Percentiles rank a stretch among this genome's conserved stretches.
Evolutionary conservation across 2,888 invertebrate species (phyloP).

Genomic region (Gasteruption jaculator): DNA sequence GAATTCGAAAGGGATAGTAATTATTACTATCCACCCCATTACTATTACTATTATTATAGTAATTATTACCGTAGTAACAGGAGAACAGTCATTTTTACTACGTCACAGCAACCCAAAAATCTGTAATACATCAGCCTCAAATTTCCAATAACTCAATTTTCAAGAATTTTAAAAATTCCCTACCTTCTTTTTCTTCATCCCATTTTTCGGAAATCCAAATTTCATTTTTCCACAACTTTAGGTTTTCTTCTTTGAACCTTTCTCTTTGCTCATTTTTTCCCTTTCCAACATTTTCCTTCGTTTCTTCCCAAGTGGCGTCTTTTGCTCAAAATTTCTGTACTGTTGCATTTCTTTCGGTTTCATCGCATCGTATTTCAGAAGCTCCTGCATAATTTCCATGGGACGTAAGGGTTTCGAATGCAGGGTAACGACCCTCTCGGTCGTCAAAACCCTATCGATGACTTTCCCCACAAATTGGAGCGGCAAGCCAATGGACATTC

Average conservation of each 20-base stretch:
- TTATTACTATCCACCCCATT: too few relatives aligned
- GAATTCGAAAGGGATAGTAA: too few relatives aligned
- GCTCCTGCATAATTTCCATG: slow-evolving; percentile 54
- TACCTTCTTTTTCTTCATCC: too few relatives aligned
- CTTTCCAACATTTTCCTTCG: slow-evolving; percentile 20
- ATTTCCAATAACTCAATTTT: too few relatives aligned
- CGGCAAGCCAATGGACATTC: slow-evolving; percentile 56
- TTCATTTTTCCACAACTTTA: too few relatives aligned
- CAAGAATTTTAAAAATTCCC: too few relatives aligned
- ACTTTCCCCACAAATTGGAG: slow-evolving; percentile 53
- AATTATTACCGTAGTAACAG: too few relatives aligned
- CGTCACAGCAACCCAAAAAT: too few relatives aligned
- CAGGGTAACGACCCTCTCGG: slow-evolving; percentile 55
- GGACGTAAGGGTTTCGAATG: slow-evolving; percentile 55
- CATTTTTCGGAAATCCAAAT: too few relatives aligned
- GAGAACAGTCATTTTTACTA: too few relatives aligned
- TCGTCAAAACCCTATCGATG: slow-evolving; percentile 51
- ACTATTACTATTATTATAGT: too few relatives aligned
- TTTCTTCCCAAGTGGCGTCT: slow-evolving; percentile 28
- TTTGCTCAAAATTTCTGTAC: slow-evolving; percentile 29
- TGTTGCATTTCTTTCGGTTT: slow-evolving; percentile 21
- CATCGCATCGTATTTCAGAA: slow-evolving; percentile 43
- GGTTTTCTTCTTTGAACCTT: slow-evolving; percentile 13
- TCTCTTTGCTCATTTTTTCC: slow-evolving; percentile 16
- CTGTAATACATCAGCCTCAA: too few relatives aligned